A percentile compares a stretch with the other conserved stretches of the same genome.
Evolutionary conservation across 2,113 vertebrate genomes (phyloP).

Genomic region (Enhydra lutris): DNA sequence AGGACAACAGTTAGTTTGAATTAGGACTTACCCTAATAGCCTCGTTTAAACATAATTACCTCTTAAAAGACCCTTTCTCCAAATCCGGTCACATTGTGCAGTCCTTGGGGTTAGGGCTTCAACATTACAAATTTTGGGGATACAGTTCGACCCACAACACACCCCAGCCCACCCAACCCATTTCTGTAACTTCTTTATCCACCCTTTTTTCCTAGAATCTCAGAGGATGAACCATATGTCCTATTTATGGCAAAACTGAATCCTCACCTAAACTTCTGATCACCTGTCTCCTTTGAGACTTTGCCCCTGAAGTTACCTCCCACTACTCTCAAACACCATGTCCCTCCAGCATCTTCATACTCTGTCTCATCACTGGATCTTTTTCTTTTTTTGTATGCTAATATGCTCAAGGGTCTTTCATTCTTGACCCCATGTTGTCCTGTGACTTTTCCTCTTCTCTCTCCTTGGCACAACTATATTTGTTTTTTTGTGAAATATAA

Average conservation of each 20-base stretch:
- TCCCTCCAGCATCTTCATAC: background rate
- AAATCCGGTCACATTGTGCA: background rate
- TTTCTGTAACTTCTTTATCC: background rate
- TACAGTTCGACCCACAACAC: background rate
- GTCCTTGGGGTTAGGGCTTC: background rate
- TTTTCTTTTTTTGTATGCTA: background rate
- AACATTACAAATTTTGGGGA: background rate
- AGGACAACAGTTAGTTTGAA: background rate
- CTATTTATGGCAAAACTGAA: background rate
- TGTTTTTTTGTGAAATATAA: background rate
- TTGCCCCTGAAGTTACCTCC: background rate
- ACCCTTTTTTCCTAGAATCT: background rate
- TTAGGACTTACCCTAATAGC: background rate
- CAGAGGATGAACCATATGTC: background rate
- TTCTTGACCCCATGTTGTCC: background rate
- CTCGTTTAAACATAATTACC: background rate
- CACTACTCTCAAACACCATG: fast-evolving
- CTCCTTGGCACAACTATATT: background rate
- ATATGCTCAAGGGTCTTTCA: background rate
- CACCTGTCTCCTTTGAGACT: background rate
- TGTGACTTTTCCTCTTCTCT: background rate
- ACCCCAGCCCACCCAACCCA: background rate
- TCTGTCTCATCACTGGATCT: background rate
- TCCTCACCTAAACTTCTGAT: background rate
- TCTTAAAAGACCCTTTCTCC: background rate